Conservation (phyloP, 2,113 vertebrate species). For the Notothenia coriiceps region DNA sequence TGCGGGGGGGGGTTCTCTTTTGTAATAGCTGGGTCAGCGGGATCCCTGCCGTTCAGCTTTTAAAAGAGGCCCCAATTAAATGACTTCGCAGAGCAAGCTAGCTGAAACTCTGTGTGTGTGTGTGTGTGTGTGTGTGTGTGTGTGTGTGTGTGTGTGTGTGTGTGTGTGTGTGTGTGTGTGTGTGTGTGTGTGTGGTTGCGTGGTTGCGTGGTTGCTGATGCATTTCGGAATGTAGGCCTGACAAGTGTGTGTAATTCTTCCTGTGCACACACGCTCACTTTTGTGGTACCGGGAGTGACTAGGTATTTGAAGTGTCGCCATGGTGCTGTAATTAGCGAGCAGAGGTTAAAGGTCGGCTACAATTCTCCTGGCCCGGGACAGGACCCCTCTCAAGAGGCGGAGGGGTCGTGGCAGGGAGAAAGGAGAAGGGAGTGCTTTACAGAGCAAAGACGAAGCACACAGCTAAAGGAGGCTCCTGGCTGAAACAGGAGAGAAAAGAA, state of each 20-base stretch:
- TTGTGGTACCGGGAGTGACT: constrained; percentile 70
- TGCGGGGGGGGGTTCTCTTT: constrained; percentile 54
- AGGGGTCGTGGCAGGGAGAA: constrained; percentile 48
- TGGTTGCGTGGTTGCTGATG: constrained; percentile 5
- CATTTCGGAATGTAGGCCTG: constrained; percentile 47
- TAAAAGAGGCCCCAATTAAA: constrained; percentile 90
- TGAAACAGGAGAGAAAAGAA: constrained; percentile 77
- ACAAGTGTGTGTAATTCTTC: constrained; percentile 30
- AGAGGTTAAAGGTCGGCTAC: constrained; percentile 90
- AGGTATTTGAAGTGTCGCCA: constrained; percentile 93
- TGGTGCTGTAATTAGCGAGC: constrained; percentile 95
- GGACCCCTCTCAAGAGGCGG: constrained; percentile 86
- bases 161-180: constrained; percentile 8
- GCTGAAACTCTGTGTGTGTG: constrained; percentile 31
- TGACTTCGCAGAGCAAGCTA: constrained; percentile 85
- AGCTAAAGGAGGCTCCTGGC: constrained; percentile 66
- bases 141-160: constrained; percentile 29
- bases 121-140: constrained; percentile 1
- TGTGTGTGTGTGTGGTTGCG: background rate
- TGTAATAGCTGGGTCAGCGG: constrained; percentile 79
- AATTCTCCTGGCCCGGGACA: constrained; percentile 87
- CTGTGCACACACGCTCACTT: constrained; percentile 42
- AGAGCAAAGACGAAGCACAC: constrained; percentile 49
- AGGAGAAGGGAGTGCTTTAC: constrained; percentile 58
- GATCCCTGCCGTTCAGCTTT: constrained; percentile 79